Evolutionary conservation across 1,140 invertebrate genomes (phyloP).

Genomic region (Pseudoatta argentina): DNA sequence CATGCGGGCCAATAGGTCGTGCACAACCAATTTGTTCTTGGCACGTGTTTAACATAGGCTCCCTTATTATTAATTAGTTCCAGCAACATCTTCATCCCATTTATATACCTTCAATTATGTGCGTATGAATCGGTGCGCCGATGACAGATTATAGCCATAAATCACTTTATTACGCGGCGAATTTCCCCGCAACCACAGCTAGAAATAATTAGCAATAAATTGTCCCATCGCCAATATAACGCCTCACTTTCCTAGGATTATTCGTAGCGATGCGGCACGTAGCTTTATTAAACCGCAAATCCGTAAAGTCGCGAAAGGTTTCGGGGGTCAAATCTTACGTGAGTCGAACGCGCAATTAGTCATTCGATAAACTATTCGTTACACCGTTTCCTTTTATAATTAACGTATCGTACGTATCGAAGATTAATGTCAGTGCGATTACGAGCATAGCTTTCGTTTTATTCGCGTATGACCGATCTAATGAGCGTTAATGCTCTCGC

Average conservation of each 20-base stretch:
- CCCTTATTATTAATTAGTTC: conserved; percentile 73
- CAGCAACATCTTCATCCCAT: conserved; percentile 66
- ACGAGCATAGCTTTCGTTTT: conserved; percentile 36
- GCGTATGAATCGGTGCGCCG: conserved; percentile 40
- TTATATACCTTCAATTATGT: conserved; percentile 60
- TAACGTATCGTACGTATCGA: conserved; percentile 28
- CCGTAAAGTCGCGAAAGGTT: conserved; percentile 27
- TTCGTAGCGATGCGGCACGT: background rate
- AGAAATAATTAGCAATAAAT: conserved; percentile 69
- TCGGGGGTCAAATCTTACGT: conserved; percentile 25
- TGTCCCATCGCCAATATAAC: conserved; percentile 50
- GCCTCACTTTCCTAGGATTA: conserved; percentile 47
- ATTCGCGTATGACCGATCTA: conserved; percentile 40
- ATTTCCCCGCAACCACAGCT: background rate
- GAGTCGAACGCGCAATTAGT: conserved; percentile 43
- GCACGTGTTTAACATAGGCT: conserved; percentile 29
- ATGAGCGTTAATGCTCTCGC: conserved; percentile 48
- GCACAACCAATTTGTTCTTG: conserved; percentile 62
- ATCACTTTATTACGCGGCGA: conserved; percentile 52
- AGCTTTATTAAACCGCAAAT: conserved; percentile 20
- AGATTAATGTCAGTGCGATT: conserved; percentile 63
- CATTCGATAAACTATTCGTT: conserved; percentile 43
- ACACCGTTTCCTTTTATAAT: conserved; percentile 53
- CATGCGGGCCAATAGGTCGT: conserved; percentile 53
- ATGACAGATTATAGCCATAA: conserved; percentile 67